Percentiles rank a stretch among this genome's conserved stretches.
Evolutionary conservation across 1,140 invertebrate genomes (phyloP).

Genomic region (Zaprionus ornatus): DNA sequence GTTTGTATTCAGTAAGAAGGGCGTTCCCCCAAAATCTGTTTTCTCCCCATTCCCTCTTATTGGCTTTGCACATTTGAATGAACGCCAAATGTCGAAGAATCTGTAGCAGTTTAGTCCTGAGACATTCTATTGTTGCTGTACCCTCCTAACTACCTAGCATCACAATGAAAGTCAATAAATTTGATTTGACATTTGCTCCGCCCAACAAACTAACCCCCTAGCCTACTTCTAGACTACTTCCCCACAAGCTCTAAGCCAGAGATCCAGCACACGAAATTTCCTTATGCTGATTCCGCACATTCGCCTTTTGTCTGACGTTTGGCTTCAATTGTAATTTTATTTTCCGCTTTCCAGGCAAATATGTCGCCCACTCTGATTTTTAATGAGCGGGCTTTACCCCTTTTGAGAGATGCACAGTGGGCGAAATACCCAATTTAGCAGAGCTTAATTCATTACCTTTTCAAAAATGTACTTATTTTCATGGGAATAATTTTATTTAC

Average conservation of each 20-base stretch:
- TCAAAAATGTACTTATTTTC: too few species aligned
- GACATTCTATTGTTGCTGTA: conserved; percentile 40
- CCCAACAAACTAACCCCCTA: conserved; percentile 23
- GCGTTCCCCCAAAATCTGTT: neutral
- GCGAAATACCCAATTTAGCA: too few species aligned
- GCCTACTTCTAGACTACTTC: neutral
- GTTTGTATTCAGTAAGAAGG: neutral
- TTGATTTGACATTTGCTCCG: conserved; percentile 78
- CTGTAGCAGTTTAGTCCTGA: conserved; percentile 29
- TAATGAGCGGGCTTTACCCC: conserved; percentile 57
- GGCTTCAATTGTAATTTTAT: conserved; percentile 74
- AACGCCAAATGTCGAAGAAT: conserved; percentile 47
- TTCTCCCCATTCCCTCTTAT: conserved; percentile 38
- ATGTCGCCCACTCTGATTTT: conserved; percentile 71
- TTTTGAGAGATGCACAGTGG: too few species aligned
- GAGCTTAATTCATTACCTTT: too few species aligned
- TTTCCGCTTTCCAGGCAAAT: conserved; percentile 62
- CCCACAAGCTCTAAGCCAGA: neutral
- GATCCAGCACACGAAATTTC: conserved; percentile 4
- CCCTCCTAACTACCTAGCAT: conserved; percentile 34
- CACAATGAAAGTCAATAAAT: conserved; percentile 81
- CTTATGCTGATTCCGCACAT: conserved; percentile 71
- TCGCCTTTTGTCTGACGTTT: conserved; percentile 54
- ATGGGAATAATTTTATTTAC: too few species aligned
- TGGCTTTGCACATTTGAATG: conserved; percentile 81